Percentiles rank a stretch among this genome's conserved stretches.
Conservation (phyloP, 2,113 vertebrate genomes). For the Istiophorus platypterus region DNA sequence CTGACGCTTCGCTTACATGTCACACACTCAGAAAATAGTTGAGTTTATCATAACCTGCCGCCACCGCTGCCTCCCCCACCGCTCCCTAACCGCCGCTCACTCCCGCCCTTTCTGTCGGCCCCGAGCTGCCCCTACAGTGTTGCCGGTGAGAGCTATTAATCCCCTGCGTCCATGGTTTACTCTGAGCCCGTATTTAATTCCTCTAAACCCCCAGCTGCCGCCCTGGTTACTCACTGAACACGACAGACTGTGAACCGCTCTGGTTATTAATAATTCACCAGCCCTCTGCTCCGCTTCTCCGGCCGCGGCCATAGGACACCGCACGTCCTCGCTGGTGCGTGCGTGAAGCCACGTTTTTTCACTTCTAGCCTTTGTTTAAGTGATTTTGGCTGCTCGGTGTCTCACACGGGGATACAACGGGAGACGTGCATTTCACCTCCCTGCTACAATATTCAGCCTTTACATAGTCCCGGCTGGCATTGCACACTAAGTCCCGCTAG, state of each 20-base stretch:
- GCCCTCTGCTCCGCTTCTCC: conserved; percentile 73
- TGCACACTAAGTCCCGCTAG: conserved; percentile 15
- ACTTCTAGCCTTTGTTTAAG: conserved; percentile 38
- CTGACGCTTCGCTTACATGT: background rate
- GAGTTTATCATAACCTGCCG: conserved; percentile 39
- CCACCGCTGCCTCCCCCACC: conserved; percentile 30
- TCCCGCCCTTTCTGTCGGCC: conserved; percentile 63
- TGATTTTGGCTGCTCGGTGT: conserved; percentile 24
- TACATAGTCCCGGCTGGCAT: conserved; percentile 15
- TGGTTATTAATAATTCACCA: conserved; percentile 89
- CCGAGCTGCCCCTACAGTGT: conserved; percentile 75
- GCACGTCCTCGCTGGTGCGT: conserved; percentile 58
- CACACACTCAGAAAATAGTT: conserved; percentile 24
- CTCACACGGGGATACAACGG: background rate
- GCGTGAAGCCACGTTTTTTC: conserved; percentile 40
- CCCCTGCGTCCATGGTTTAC: conserved; percentile 85
- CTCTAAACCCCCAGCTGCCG: conserved; percentile 87
- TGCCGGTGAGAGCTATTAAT: conserved; percentile 85
- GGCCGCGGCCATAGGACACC: conserved; percentile 74
- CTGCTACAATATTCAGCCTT: background rate
- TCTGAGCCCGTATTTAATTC: conserved; percentile 88
- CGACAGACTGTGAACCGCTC: conserved; percentile 85
- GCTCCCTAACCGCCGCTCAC: conserved; percentile 45
- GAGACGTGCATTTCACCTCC: conserved; percentile 30
- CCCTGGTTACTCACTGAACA: conserved; percentile 83